Evolutionary conservation across 30 jellyfish, hydroid and myxozoan genomes (phyloP), one percentile per base, ranked within the genome.

Genomic region (Hydra vulgaris): DNA sequence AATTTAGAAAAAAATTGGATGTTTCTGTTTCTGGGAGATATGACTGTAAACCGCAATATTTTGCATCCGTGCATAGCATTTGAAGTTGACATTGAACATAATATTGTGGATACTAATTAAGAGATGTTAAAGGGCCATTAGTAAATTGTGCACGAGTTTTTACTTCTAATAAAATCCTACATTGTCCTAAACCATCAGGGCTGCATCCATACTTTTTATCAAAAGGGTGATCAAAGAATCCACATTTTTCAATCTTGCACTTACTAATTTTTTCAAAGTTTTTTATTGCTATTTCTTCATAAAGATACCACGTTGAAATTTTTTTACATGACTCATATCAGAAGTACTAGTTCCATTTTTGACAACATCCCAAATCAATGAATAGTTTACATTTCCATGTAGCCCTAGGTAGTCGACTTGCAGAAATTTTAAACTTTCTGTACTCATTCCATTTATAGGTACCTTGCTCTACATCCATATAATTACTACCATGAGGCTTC

Each of bases 11-110:
- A 26, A 73, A 73, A 73, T 73, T 73, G 4, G 68, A 19, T 5
- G 54, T 1, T 26, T 21, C 81, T 21, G 81, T 73, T 26, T 73
- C 81, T 1, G 81, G 81, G 81, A 5, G 81, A 25, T 73, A 73
- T 8, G 81, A 73, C 66, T 73, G 61, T 73, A 73, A 25, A 4
- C 7, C 40, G 66, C 81, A 73, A 26, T 21, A 73, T 73, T 73
- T 74, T 73, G 81, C 81, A 73, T 7, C 81, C 54, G 61, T 19
- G 66, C 81, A n/a, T n/a, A n/a, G n/a, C 54, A 23, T 19, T 23
- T 26, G 66, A 73, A 73, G 74, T 26, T 26, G 75, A 15, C 75
- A 68, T 68, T 68, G 75, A 68, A 68, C 27, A 68, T 68, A n/a
- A 23, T 68, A 68, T 68, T 68, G 15, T 68, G 75, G 75, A 68